These are phyloP conservation scores for Onchidella celtica DNA, from an alignment of 2,888 invertebrate species.

Conservation along the genomic window DNA sequence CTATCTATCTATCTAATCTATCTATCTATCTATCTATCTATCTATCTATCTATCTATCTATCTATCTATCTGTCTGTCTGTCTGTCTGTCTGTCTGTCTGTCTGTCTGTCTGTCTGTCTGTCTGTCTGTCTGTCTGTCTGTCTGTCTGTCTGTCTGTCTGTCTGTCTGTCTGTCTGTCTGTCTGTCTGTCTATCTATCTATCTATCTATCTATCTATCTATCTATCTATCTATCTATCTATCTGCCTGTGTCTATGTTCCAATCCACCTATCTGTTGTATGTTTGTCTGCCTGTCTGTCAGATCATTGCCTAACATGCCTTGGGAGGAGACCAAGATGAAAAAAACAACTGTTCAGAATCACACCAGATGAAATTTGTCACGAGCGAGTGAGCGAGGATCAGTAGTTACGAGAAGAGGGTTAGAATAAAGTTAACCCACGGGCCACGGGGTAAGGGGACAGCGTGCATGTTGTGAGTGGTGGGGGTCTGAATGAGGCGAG, in stretches of 20 bases:
- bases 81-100: constrained; percentile 17
- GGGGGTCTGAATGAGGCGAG: too few species aligned
- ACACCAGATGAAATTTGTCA: too few species aligned
- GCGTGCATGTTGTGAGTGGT: too few species aligned
- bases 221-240: constrained; percentile 21
- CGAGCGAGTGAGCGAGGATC: too few species aligned
- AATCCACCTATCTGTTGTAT: constrained; percentile 32
- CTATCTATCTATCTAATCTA: not conserved
- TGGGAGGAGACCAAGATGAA: too few species aligned
- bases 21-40: not conserved
- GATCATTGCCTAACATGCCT: too few species aligned
- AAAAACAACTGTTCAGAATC: too few species aligned
- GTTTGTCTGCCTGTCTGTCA: constrained; percentile 36
- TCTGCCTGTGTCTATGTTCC: not conserved
- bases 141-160: not conserved
- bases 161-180: not conserved
- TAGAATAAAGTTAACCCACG: too few species aligned
- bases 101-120: constrained; percentile 12
- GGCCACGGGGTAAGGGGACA: too few species aligned
- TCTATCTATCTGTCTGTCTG: constrained; percentile 31
- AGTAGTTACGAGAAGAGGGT: too few species aligned
- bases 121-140: constrained; percentile 5
- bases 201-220: constrained; percentile 39
- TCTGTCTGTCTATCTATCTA: constrained; percentile 30
- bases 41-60: not conserved